Conservation (phyloP, 2,888 invertebrate genomes). For the Sipha maydis region DNA sequence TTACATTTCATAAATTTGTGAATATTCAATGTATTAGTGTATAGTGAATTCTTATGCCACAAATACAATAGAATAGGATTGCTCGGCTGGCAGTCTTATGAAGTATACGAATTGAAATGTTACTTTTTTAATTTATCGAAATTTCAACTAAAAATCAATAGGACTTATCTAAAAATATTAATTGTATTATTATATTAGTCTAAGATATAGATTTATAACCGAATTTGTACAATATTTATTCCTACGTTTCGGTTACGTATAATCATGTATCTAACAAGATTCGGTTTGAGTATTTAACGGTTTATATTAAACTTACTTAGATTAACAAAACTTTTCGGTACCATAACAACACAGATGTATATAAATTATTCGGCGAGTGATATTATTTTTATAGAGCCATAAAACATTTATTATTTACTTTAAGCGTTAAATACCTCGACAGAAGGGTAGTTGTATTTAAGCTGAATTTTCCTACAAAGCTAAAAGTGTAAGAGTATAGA, state of each 20-base stretch:
- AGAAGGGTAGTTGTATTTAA: background rate
- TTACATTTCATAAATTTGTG: background rate
- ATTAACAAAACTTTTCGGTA: background rate
- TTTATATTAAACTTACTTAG: background rate
- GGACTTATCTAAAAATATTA: no score
- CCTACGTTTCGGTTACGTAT: background rate
- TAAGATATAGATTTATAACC: background rate
- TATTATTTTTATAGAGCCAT: background rate
- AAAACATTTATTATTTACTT: background rate
- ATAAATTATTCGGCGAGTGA: background rate
- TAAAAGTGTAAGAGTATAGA: no score
- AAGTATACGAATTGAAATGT: no score
- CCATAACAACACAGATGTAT: background rate
- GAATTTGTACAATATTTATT: background rate
- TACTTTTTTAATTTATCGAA: no score
- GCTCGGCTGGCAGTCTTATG: no score
- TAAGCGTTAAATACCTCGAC: background rate
- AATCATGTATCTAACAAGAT: background rate
- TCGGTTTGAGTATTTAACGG: background rate
- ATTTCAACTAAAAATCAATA: no score
- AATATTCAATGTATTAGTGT: no score
- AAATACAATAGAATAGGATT: no score
- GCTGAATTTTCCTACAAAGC: no score
- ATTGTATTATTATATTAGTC: no score
- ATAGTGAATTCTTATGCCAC: no score